Conservation (phyloP, 2,797 vertebrate genomes). For the Tokudaia tokunoshimensis region DNA sequence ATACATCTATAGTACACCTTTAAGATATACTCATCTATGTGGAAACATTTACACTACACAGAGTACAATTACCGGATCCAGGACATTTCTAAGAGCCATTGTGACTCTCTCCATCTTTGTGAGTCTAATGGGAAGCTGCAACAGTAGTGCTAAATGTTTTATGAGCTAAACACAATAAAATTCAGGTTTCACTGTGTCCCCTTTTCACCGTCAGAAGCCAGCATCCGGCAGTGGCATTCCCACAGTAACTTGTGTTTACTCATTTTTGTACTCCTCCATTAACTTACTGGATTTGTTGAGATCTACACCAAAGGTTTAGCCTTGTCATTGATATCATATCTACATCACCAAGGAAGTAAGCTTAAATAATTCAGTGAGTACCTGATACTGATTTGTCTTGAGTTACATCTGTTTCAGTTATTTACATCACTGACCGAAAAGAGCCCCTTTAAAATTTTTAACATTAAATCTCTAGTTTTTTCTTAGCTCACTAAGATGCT, state of each 20-base stretch:
- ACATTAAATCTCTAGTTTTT: conserved; percentile 50
- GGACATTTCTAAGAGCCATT: background rate
- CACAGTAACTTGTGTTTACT: background rate
- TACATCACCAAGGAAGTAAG: background rate
- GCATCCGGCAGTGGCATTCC: background rate
- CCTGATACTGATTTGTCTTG: conserved; percentile 8
- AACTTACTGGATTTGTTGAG: background rate
- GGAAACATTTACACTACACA: background rate
- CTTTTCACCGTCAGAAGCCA: conserved; percentile 34
- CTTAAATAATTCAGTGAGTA: background rate
- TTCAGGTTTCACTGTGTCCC: background rate
- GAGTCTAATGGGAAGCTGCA: background rate
- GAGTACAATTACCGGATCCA: background rate
- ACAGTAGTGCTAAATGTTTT: background rate
- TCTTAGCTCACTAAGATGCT: conserved; percentile 11
- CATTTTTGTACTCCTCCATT: conserved; percentile 13
- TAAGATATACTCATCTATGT: background rate
- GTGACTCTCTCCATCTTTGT: background rate
- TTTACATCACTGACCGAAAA: conserved; percentile 49
- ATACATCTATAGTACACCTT: background rate
- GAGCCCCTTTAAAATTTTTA: conserved; percentile 49
- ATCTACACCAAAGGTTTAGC: conserved; percentile 22
- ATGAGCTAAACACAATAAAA: background rate
- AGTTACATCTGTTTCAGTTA: conserved; percentile 35
- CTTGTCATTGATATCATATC: conserved; percentile 19